Evolutionary conservation across 1,140 invertebrate genomes (phyloP).

Genomic region (Epicauta chinensis): DNA sequence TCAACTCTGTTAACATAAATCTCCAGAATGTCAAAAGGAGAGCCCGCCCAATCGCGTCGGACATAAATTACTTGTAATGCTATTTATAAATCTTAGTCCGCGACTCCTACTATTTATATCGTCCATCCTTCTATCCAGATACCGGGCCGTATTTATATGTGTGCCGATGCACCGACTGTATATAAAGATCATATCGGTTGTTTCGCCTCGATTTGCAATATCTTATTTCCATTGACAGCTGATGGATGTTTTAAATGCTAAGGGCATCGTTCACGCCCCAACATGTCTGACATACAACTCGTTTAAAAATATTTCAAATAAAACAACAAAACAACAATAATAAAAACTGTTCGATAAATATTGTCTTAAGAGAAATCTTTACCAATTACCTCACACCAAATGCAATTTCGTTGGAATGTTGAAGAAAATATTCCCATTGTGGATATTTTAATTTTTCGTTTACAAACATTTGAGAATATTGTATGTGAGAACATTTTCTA

Average conservation of each 20-base stretch:
- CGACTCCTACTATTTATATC: constrained; percentile 33
- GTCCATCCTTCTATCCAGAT: constrained; percentile 22
- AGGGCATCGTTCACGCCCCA: constrained; percentile 9
- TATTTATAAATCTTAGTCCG: constrained; percentile 39
- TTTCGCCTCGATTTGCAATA: constrained; percentile 29
- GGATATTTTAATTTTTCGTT: too few species aligned
- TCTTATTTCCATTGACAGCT: constrained; percentile 27
- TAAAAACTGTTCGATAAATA: neutral
- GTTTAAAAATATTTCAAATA: neutral
- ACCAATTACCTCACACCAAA: too few species aligned
- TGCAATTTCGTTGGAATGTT: too few species aligned
- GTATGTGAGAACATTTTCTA: too few species aligned
- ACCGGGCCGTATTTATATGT: constrained; percentile 16
- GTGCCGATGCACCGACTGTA: constrained; percentile 21
- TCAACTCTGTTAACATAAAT: constrained; percentile 39
- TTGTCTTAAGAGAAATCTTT: too few species aligned
- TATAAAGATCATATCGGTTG: constrained; percentile 23
- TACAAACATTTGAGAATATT: too few species aligned
- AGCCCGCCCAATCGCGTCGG: constrained; percentile 39
- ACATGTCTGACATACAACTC: neutral
- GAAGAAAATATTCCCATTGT: too few species aligned
- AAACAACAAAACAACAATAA: neutral
- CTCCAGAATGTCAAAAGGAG: constrained; percentile 38
- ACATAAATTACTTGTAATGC: constrained; percentile 42
- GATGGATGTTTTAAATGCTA: constrained; percentile 20